Evolutionary conservation across 2,888 invertebrate species (phyloP), one percentile per base, ranked within the genome.

Genomic region (Xanthorhoe spadicearia): DNA sequence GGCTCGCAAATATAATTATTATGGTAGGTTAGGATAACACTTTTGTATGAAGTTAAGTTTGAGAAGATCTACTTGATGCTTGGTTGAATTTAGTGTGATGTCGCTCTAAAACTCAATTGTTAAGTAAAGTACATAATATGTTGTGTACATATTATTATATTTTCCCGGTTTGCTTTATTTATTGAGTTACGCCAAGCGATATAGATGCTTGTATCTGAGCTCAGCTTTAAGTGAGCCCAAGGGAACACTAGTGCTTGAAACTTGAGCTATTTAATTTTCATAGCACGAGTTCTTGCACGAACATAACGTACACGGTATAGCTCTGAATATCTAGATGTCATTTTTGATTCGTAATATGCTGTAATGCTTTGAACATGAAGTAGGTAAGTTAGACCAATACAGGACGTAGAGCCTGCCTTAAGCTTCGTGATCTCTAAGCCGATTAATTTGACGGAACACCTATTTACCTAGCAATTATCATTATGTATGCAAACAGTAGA

Each of bases 251-350:
- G 55, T 64, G 43, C 59, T 59, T 59, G 59, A 38, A 59, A 68
- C 66, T 70, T 68, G 65, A 62, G 50, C 67, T 72, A 71, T 74
- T 74, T 72, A 71, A 74, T 71, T 71, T 71, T 70, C 67, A 68
- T 71, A 70, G 54, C 64, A 43, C 49, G 58, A 51, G 55, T 62
- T 58, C 61, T 63, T 64, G 66, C 62, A 50, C 49, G 60, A 67
- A 68, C 64, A 61, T 66, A 69, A 68, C 49, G 52, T 66, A 68
- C 64, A 46, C 32, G 17, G 19, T 54, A 18, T 35, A 48, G 52
- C 51, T 61, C 52, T 52, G 19, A 13, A 63, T 15, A 35, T 53
- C 52, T 23, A 58, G 53, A 52, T 32, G 50, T 19, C 43, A 55
- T 46, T 9, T 63, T 53, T 48, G 63, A 63, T 57, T 57, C 48